phyloP scores from a whole-genome alignment of 2,113 vertebrate species.

The Bolborhynchus lineola region DNA sequence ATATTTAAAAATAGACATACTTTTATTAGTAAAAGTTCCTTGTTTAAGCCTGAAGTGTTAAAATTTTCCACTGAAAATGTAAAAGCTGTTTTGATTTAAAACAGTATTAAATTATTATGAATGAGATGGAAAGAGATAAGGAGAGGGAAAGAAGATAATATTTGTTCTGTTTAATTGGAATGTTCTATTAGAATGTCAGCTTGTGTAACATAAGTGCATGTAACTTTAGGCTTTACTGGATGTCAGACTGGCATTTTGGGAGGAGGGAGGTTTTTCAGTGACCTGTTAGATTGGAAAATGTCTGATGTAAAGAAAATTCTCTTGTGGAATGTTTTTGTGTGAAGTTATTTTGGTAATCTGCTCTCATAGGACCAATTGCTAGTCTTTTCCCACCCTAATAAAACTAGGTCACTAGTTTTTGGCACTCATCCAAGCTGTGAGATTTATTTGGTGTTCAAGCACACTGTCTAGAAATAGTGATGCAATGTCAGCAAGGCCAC shows the following conservation, averaged over 20 bases:
- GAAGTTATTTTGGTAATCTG: slow-evolving; percentile 49
- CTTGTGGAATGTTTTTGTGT: neutral
- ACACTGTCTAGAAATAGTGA: slow-evolving; percentile 71
- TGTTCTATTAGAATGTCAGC: neutral
- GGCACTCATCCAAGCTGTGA: slow-evolving; percentile 55
- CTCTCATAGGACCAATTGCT: slow-evolving; percentile 53
- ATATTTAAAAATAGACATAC: slow-evolving; percentile 50
- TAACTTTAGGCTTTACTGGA: neutral
- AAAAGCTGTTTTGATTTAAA: slow-evolving; percentile 38
- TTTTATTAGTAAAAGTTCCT: slow-evolving; percentile 34
- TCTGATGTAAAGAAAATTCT: slow-evolving; percentile 8
- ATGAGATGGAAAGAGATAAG: slow-evolving; percentile 36
- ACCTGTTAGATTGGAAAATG: neutral
- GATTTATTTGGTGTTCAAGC: slow-evolving; percentile 66
- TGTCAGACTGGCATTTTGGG: neutral
- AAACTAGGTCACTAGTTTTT: slow-evolving; percentile 75
- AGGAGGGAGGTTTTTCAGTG: neutral
- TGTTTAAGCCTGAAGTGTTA: slow-evolving; percentile 46
- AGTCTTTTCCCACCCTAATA: slow-evolving; percentile 60
- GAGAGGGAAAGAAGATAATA: slow-evolving; percentile 32
- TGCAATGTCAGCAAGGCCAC: slow-evolving; percentile 67
- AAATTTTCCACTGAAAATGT: slow-evolving; percentile 40
- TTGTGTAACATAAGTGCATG: neutral
- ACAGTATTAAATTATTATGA: slow-evolving; percentile 39
- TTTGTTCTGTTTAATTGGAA: neutral